Conservation (phyloP, 1,140 invertebrate species). For the Drosophila pseudoobscura region DNA sequence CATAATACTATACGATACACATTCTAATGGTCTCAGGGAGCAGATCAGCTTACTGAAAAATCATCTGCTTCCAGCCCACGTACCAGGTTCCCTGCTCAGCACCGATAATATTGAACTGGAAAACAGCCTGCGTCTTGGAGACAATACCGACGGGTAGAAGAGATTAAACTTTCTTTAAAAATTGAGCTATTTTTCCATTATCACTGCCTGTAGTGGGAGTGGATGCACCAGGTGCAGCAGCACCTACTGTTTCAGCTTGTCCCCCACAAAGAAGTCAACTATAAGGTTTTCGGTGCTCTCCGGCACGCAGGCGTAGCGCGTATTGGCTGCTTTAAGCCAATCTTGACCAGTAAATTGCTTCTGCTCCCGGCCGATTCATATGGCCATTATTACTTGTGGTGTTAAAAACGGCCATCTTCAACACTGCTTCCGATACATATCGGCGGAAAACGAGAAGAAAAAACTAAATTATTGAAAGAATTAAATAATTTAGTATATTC, state of each 20-base stretch:
- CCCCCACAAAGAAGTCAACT: conserved; percentile 95
- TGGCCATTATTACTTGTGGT: too few species aligned
- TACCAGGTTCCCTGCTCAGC: conserved; percentile 92
- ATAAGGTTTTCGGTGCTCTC: conserved; percentile 89
- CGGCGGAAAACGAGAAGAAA: too few species aligned
- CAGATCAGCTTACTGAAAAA: too few species aligned
- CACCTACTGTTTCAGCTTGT: conserved; percentile 26
- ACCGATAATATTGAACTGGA: conserved; percentile 95
- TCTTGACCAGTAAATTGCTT: conserved; percentile 95
- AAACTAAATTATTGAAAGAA: too few species aligned
- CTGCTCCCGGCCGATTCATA: conserved; percentile 85
- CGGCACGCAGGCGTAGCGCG: conserved; percentile 92
- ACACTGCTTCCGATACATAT: too few species aligned
- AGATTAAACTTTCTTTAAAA: conserved; percentile 79
- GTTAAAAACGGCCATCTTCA: too few species aligned
- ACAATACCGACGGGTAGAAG: conserved; percentile 91
- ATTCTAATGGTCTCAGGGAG: too few species aligned
- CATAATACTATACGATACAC: too few species aligned
- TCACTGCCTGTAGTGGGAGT: conserved; percentile 7
- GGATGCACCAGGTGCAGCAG: not conserved
- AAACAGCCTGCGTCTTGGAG: conserved; percentile 92
- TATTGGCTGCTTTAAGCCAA: conserved; percentile 89
- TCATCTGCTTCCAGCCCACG: conserved; percentile 90
- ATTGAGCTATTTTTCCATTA: conserved; percentile 55
- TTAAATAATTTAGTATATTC: too few species aligned